A percentile compares a stretch with the other conserved stretches of the same genome.
Conservation (phyloP, 2,797 vertebrate species). For the Poeciliopsis gracilis region DNA sequence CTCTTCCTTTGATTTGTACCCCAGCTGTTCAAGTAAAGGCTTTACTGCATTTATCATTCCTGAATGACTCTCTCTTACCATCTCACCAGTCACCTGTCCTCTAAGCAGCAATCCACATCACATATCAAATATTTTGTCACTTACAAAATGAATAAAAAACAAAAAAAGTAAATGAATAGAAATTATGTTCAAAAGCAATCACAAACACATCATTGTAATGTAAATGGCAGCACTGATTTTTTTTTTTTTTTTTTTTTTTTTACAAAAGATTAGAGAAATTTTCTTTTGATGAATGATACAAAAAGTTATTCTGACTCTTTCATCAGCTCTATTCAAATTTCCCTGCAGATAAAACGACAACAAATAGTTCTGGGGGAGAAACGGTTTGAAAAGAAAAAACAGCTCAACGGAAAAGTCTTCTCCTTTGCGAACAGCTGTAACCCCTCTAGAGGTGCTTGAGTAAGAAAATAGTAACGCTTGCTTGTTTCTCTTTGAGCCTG, state of each 20-base stretch:
- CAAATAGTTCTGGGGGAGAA: constrained; percentile 13
- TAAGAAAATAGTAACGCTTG: constrained; percentile 52
- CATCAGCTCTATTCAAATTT: neutral
- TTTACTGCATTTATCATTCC: neutral
- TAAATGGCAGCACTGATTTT: neutral
- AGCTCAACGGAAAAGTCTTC: constrained; percentile 5
- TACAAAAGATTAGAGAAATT: neutral
- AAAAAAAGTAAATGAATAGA: neutral
- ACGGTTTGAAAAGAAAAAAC: constrained; percentile 31
- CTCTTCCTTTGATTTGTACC: neutral
- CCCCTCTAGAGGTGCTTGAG: constrained; percentile 43
- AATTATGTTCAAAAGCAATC: neutral
- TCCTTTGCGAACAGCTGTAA: constrained; percentile 56
- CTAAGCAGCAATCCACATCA: neutral
- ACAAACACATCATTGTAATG: neutral
- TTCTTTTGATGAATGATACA: neutral
- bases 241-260: no score
- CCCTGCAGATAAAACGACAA: neutral
- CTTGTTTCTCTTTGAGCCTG: constrained; percentile 43
- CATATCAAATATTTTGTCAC: neutral
- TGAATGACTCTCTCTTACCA: neutral
- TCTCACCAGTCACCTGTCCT: neutral
- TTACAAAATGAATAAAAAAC: neutral
- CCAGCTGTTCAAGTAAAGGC: neutral
- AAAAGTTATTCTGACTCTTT: neutral